Base-by-base conservation (phyloP, 2,113 vertebrate species). In the Cyprinodon brontotheroides region DNA sequence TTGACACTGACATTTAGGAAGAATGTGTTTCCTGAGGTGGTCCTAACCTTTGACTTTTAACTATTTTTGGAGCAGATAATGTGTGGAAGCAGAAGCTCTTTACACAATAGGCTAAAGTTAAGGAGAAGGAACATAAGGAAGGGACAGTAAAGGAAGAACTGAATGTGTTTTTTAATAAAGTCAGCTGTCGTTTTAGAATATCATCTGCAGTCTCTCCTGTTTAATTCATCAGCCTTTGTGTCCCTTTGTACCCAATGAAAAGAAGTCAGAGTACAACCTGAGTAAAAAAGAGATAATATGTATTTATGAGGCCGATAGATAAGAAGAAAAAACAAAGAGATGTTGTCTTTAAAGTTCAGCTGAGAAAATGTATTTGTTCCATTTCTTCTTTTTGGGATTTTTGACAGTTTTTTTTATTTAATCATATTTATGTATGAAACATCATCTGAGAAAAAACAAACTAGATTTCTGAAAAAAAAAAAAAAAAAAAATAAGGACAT, bases 31-130 rank as follows among this genome's bases (percentile, higher is more conserved):
- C 45, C 37, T 63, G 47, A 3, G 36, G 62, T 11, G 15, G 29
- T 14, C 57, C n/a, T 73, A 73, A 65, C 53, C 72, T 73, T 73
- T 79, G 37, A 74, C 70, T 60, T 74, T 36, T 43, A 60, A 38
- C 38, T 61, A 41, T 13, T 61, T 65, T 59, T 45, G 11, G 4
- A 63, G 70, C 2, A 57, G 50, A 9, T 41, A 37, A 66, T 14
- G 45, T 36, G 11, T 15, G 39, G 43, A 50, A 39, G 29, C 8
- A 73, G 39, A 8, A 39, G 40, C 39, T 69, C 22, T 36, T 36
- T 50, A 36, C 50, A 48, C 13, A 8, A 12, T n/a, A 41, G 22
- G 11, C 43, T 69, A 45, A 43, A 63, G 22, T 45, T 17, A 68
- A 29, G 29, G 29, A 68, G 11, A 68, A 2, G 11, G 64, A 29